Base-by-base conservation (phyloP, 2,888 invertebrate species). In the Trichacis sp. region DNA sequence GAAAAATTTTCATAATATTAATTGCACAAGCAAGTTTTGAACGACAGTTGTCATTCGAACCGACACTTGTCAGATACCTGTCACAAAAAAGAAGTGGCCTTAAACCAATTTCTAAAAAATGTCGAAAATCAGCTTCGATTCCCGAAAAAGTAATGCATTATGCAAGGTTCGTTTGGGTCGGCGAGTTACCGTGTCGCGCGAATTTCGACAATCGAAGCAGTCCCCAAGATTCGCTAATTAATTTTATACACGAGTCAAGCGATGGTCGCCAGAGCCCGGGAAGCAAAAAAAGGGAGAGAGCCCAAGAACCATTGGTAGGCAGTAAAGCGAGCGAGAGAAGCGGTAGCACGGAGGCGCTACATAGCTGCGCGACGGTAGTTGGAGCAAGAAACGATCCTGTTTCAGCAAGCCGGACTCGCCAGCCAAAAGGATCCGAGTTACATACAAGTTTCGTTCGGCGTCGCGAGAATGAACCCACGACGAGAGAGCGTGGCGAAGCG, bases 191-290 rank as follows among this genome's bases (percentile, higher is more conserved):
- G 63, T 67, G 56, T 62, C 50, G 43, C 40, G 19, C 50, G 55
- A 52, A 36, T 43, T 43, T 14, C 9, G n/a, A 14, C 24, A 20
- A 51, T 38, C 29, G 15, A 24, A 14, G 24, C 19, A 42, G 11
- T 46, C 42, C 43, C n/a, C 65, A 42, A n/a, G 62, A 72, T 73
- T 74, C 72, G 64, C 67, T 77, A 76, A 78, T 78, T 78, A 77
- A 78, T 76, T 78, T 77, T 73, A 76, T 77, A 73, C 74, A 68
- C 72, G 68, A 64, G 69, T 73, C 72, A 77, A 76, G 72, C 59
- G 57, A 51, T 55, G 62, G 43, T 45, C 45, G 45, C 20, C 45
- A n/a, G 20, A 5, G 3, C 45, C 6, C 17, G 8, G 8, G 3
- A 14, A 42, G 42, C 42, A 43, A 43, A 43, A 43, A 43, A 19